These are phyloP conservation scores for Diarsia brunnea DNA, from an alignment of 2,888 invertebrate species.

Conservation along the genomic window DNA sequence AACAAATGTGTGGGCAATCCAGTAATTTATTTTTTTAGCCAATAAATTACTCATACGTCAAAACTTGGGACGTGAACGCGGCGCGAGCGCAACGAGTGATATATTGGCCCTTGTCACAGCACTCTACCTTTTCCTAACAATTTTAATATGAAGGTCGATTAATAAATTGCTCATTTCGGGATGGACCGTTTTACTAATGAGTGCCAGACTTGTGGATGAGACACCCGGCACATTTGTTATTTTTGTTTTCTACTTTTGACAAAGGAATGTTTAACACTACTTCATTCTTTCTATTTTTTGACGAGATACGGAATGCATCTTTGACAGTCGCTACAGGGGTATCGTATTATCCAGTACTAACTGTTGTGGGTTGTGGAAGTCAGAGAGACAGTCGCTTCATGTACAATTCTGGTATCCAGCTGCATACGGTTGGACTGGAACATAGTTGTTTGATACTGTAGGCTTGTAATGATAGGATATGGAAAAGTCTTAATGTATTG, in stretches of 20 bases:
- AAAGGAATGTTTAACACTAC: slow-evolving; percentile 10
- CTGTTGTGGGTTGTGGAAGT: too few relatives aligned
- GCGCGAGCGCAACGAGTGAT: slow-evolving; percentile 83
- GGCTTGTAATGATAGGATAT: too few relatives aligned
- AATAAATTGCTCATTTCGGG: slow-evolving; percentile 82
- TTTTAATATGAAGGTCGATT: slow-evolving; percentile 82
- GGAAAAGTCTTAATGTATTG: too few relatives aligned
- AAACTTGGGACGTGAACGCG: slow-evolving; percentile 83
- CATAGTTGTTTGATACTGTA: too few relatives aligned
- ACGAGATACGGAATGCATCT: not conserved
- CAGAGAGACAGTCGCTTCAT: too few relatives aligned
- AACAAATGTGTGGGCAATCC: slow-evolving; percentile 89
- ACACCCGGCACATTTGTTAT: slow-evolving; percentile 57
- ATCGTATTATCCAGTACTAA: too few relatives aligned
- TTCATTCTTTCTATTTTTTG: not conserved
- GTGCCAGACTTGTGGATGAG: slow-evolving; percentile 61
- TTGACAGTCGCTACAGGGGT: too few relatives aligned
- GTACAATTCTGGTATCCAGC: too few relatives aligned
- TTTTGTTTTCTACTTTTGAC: slow-evolving; percentile 15
- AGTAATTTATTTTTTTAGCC: slow-evolving; percentile 90
- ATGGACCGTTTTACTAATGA: slow-evolving; percentile 80
- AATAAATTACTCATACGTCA: slow-evolving; percentile 91
- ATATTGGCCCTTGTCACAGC: slow-evolving; percentile 88
- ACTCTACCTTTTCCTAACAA: slow-evolving; percentile 82
- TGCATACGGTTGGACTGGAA: too few relatives aligned